Evolutionary conservation across 2,888 invertebrate genomes (phyloP).

Genomic region (Lampropteryx suffumata): DNA sequence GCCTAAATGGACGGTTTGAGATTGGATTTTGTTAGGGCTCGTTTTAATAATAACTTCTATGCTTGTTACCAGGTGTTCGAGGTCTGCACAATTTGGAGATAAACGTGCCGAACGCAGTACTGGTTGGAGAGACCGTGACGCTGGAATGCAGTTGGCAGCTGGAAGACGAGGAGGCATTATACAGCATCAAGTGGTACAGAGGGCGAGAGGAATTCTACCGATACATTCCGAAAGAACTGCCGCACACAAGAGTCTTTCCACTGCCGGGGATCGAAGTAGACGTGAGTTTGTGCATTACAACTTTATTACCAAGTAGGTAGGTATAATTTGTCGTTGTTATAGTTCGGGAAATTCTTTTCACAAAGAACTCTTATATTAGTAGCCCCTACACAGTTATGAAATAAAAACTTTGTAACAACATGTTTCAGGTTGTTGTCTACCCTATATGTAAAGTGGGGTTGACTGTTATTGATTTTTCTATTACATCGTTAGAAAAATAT

Average conservation of each 20-base stretch:
- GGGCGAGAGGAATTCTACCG: slow-evolving; percentile 90
- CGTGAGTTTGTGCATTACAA: slow-evolving; percentile 79
- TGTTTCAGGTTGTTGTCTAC: too few species aligned
- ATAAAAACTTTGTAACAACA: too few species aligned
- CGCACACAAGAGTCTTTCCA: slow-evolving; percentile 88
- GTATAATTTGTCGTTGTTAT: too few species aligned
- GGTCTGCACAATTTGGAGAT: slow-evolving; percentile 87
- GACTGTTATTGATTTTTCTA: too few species aligned
- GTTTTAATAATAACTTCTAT: background rate
- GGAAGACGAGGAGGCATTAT: slow-evolving; percentile 86
- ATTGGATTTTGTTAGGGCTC: too few species aligned
- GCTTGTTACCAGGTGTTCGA: slow-evolving; percentile 72
- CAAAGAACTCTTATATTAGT: too few species aligned
- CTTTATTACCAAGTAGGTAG: too few species aligned
- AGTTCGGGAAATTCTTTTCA: too few species aligned
- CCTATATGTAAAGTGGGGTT: too few species aligned
- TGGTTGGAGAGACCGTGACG: slow-evolving; percentile 88
- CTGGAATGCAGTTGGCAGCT: slow-evolving; percentile 89
- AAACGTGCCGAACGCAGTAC: slow-evolving; percentile 87
- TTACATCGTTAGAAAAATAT: too few species aligned
- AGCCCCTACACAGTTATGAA: too few species aligned
- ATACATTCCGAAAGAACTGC: slow-evolving; percentile 90
- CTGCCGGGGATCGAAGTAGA: slow-evolving; percentile 87
- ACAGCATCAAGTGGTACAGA: slow-evolving; percentile 93
- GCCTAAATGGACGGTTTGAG: too few species aligned